Percentiles rank a stretch among this genome's conserved stretches.
These are phyloP conservation scores for Fissipunctia ypsillon DNA, from an alignment of 2,888 invertebrate species.

Conservation along the genomic window DNA sequence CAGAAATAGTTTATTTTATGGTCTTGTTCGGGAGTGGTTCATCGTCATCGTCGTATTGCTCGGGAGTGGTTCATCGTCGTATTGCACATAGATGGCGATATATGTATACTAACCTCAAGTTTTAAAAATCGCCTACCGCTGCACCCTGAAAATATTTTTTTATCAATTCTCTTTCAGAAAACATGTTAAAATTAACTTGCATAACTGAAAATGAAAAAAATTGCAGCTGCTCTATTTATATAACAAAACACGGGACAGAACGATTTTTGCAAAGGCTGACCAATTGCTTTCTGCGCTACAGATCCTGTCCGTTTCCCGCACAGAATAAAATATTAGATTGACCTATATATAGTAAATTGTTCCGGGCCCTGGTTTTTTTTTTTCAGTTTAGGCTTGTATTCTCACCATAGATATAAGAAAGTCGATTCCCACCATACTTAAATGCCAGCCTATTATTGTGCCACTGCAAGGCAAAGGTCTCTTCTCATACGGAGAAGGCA, in stretches of 20 bases:
- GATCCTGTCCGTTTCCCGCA: not conserved
- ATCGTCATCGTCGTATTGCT: too few species aligned
- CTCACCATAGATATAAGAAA: too few species aligned
- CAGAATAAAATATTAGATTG: not conserved
- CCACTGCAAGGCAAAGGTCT: too few species aligned
- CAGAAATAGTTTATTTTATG: too few species aligned
- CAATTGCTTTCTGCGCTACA: not conserved
- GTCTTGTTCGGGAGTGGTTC: not conserved
- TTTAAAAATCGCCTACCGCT: not conserved
- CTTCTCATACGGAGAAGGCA: too few species aligned
- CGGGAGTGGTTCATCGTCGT: not conserved
- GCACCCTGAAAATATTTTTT: not conserved
- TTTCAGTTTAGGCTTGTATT: not conserved
- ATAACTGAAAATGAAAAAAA: not conserved
- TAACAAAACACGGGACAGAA: too few species aligned
- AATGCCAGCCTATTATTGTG: too few species aligned
- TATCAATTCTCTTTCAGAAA: not conserved
- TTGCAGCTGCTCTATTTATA: not conserved
- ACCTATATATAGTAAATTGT: too few species aligned
- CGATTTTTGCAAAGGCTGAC: not conserved
- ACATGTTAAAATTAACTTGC: not conserved
- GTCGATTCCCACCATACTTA: too few species aligned
- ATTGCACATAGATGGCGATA: too few species aligned
- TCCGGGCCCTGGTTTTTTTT: not conserved
- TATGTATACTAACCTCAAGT: not conserved